These are phyloP conservation scores for Nicator chloris DNA, from an alignment of 2,113 vertebrate species.

Conservation along the genomic window DNA sequence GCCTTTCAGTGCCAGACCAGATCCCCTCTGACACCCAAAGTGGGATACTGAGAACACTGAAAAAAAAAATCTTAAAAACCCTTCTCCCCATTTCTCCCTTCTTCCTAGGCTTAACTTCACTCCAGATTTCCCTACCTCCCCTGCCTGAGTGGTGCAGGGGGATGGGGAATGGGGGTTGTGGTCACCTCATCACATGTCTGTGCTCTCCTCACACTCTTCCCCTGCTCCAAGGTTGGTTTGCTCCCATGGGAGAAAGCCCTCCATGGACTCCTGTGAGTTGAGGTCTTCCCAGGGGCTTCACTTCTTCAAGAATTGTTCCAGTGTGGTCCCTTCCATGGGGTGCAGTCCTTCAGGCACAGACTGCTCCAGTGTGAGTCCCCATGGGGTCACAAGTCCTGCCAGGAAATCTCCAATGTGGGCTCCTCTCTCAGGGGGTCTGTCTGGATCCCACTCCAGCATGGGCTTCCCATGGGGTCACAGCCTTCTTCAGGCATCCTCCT, in stretches of 20 bases:
- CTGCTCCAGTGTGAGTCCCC: not conserved
- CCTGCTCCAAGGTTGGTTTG: not conserved
- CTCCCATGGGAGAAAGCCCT: not conserved
- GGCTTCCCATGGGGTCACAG: not conserved
- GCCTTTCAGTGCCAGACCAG: not conserved
- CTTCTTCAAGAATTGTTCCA: not conserved
- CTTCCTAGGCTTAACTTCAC: not conserved
- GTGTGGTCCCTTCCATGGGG: not conserved
- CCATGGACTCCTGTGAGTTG: not conserved
- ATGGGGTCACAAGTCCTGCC: too few species aligned
- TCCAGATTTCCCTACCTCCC: not conserved
- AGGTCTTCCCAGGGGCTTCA: not conserved
- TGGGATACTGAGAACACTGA: not conserved
- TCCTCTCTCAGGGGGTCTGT: not conserved
- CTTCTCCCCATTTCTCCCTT: not conserved
- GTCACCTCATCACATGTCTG: not conserved
- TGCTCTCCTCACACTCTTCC: not conserved
- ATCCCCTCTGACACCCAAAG: not conserved
- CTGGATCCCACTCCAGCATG: not conserved
- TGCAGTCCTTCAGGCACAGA: not conserved
- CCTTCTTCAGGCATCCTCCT: too few species aligned
- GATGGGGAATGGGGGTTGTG: not conserved
- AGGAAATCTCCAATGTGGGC: not conserved
- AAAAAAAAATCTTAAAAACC: not conserved
- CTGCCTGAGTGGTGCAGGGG: not conserved